A percentile compares a stretch with the other conserved stretches of the same genome.
These are phyloP conservation scores for Cetoscarus ocellatus DNA, from an alignment of 2,797 vertebrate species.

Conservation along the genomic window DNA sequence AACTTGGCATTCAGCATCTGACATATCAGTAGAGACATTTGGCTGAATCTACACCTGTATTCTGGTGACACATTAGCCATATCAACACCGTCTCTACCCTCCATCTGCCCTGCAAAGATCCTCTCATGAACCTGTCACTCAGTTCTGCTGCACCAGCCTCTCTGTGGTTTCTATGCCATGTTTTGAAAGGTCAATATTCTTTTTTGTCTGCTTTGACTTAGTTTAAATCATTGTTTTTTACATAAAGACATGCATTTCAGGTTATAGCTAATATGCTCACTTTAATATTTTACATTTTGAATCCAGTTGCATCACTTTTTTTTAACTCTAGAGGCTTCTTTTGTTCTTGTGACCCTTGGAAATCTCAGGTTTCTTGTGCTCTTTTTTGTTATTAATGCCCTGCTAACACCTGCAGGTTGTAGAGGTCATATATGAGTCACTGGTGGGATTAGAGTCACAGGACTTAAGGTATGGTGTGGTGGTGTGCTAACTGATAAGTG, in stretches of 20 bases:
- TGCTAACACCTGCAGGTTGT: slow-evolving; percentile 10
- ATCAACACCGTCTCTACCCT: slow-evolving; percentile 65
- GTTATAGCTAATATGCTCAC: not conserved
- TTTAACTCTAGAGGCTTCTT: not conserved
- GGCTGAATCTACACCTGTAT: slow-evolving; percentile 41
- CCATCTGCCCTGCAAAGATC: slow-evolving; percentile 61
- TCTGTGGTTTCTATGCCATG: not conserved
- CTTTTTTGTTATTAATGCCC: slow-evolving; percentile 1
- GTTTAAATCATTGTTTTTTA: not conserved
- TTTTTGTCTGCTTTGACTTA: slow-evolving; percentile 17
- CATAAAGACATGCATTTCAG: no score
- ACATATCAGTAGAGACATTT: slow-evolving; percentile 43
- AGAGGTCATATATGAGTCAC: slow-evolving; percentile 4
- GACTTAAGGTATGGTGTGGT: slow-evolving; percentile 7
- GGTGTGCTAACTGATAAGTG: not conserved
- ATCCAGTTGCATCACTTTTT: not conserved
- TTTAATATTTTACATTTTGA: not conserved
- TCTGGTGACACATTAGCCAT: slow-evolving; percentile 65
- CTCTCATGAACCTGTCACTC: slow-evolving; percentile 45
- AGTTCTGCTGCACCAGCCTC: slow-evolving; percentile 38
- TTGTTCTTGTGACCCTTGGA: not conserved
- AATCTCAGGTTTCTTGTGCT: not conserved
- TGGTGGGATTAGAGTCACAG: slow-evolving; percentile 7
- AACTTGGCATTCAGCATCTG: slow-evolving; percentile 39
- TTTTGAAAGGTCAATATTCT: not conserved